Conservation (phyloP, 2,113 vertebrate genomes). For the Callaeas wilsoni region DNA sequence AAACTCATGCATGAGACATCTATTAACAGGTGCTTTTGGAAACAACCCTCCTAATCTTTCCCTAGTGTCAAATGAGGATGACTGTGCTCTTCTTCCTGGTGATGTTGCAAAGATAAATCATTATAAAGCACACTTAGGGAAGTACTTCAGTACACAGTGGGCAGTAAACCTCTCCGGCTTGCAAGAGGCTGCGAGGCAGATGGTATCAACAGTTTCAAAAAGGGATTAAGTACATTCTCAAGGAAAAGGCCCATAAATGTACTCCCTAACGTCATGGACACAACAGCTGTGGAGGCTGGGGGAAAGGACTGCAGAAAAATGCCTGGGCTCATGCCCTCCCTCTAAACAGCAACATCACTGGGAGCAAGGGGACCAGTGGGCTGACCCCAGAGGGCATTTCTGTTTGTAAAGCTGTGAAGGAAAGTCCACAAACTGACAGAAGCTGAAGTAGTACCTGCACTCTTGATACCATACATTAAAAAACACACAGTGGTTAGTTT, state of each 20-base stretch:
- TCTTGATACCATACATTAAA: neutral
- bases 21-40: neutral
- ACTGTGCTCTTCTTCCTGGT: neutral
- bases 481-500: neutral
- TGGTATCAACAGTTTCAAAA: neutral
- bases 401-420: neutral
- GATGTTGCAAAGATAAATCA: neutral
- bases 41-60: neutral
- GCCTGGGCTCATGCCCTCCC: neutral
- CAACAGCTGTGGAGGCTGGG: neutral
- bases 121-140: neutral
- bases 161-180: neutral
- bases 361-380: neutral
- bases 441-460: neutral
- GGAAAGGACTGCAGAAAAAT: neutral
- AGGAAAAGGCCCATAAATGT: neutral
- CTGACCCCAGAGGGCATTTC: neutral
- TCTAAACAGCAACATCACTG: neutral
- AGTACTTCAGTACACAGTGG: neutral
- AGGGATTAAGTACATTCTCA: neutral
- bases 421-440: neutral
- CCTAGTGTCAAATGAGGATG: neutral
- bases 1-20: conserved; percentile 5
- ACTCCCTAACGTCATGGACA: neutral
- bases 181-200: neutral